Conservation (phyloP, 2,888 invertebrate species). For the Leucophenga maculata region DNA sequence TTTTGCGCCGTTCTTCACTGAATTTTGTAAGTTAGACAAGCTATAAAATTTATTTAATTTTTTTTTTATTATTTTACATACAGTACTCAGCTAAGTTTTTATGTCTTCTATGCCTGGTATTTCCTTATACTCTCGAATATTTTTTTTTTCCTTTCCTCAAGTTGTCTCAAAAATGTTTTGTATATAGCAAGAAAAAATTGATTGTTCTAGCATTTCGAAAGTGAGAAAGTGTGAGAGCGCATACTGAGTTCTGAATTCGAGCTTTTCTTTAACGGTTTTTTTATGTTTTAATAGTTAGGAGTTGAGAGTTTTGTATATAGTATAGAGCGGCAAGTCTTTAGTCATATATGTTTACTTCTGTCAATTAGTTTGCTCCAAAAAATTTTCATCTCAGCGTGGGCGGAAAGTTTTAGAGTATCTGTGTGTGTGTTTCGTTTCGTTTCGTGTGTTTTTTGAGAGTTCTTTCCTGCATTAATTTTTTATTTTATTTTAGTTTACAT, state of each 20-base stretch:
- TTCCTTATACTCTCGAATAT: neutral
- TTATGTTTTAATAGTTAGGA: conserved; percentile 9
- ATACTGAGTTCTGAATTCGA: neutral
- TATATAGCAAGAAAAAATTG: conserved; percentile 60
- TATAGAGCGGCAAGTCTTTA: conserved; percentile 46
- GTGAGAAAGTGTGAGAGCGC: conserved; percentile 22
- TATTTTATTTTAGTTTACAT: conserved; percentile 16
- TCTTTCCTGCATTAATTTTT: conserved; percentile 5
- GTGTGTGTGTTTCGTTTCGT: conserved; percentile 24
- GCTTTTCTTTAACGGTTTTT: conserved; percentile 10
- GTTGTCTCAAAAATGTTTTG: conserved; percentile 24
- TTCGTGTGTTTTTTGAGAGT: conserved; percentile 18
- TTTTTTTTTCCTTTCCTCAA: neutral
- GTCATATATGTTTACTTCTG: conserved; percentile 36
- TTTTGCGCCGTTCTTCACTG: conserved; percentile 30
- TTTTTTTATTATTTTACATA: neutral
- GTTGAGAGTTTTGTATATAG: conserved; percentile 22
- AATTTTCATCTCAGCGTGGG: conserved; percentile 35
- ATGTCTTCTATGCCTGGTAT: neutral
- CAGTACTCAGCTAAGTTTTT: neutral
- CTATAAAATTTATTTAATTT: conserved; percentile 32
- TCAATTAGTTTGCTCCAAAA: conserved; percentile 16
- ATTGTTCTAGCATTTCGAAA: conserved; percentile 65
- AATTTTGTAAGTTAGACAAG: conserved; percentile 25
- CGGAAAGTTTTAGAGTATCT: conserved; percentile 41